These are phyloP conservation scores for Drosophila birchii DNA, from an alignment of 2,888 invertebrate species.

Conservation along the genomic window DNA sequence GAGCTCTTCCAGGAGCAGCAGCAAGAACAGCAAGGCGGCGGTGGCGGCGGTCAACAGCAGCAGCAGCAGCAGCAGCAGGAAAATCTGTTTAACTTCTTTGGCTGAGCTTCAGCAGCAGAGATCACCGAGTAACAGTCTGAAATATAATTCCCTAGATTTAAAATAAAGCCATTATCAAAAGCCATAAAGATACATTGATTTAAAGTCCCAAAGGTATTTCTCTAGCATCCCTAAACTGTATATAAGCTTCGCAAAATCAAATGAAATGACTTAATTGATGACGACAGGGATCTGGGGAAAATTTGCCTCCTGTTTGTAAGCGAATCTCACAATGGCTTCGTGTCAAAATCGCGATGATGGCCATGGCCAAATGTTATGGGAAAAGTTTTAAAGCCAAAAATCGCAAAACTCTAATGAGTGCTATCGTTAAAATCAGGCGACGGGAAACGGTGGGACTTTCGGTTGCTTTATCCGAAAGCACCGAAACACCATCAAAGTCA, in stretches of 20 bases:
- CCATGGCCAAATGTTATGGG: constrained; percentile 72
- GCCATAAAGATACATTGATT: background rate
- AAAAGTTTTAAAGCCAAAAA: constrained; percentile 61
- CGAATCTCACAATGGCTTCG: constrained; percentile 13
- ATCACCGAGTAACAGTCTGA: constrained; percentile 4
- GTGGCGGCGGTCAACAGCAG: constrained; percentile 35
- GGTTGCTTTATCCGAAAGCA: constrained; percentile 23
- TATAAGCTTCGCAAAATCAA: constrained; percentile 1
- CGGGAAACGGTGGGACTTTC: constrained; percentile 29
- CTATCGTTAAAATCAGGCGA: constrained; percentile 67
- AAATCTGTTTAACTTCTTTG: constrained; percentile 33
- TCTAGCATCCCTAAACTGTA: background rate
- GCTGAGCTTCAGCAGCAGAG: background rate
- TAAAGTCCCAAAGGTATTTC: background rate
- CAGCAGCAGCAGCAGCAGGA: constrained; percentile 43
- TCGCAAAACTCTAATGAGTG: constrained; percentile 71
- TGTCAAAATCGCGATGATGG: constrained; percentile 54
- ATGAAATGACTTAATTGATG: constrained; percentile 26
- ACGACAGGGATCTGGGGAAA: constrained; percentile 12
- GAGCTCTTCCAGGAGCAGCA: constrained; percentile 42
- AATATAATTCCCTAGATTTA: background rate
- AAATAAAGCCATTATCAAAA: background rate
- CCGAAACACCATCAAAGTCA: constrained; percentile 60
- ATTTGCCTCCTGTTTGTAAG: constrained; percentile 29
- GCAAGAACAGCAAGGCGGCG: constrained; percentile 35